A percentile compares a stretch with the other conserved stretches of the same genome.
Conservation (phyloP, 2,888 invertebrate species). For the Bibio marci region DNA sequence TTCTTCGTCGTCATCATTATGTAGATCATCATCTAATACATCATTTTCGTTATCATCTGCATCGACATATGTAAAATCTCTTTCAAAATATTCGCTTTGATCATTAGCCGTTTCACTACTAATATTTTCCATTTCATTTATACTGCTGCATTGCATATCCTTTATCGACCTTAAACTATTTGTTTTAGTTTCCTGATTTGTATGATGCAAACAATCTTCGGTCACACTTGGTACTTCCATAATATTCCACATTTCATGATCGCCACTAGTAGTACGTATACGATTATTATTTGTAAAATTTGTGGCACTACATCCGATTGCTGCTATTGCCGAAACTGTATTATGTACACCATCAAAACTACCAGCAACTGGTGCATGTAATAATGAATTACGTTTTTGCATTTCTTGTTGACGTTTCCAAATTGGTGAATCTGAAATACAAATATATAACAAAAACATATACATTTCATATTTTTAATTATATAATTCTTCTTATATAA, state of each 20-base stretch:
- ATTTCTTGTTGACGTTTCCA: constrained; percentile 37
- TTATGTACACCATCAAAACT: constrained; percentile 20
- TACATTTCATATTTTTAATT: background rate
- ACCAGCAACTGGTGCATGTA: constrained; percentile 16
- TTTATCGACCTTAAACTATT: no score
- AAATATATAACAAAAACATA: constrained; percentile 3
- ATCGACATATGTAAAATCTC: no score
- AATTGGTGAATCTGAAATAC: constrained; percentile 34
- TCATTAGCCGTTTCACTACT: no score
- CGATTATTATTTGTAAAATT: no score
- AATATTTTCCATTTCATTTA: no score
- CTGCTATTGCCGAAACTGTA: constrained; percentile 28
- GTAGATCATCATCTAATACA: no score
- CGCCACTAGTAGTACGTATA: constrained; percentile 12
- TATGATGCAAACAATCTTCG: no score
- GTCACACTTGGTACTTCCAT: constrained; percentile 29
- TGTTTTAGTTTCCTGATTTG: no score
- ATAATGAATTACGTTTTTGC: constrained; percentile 12
- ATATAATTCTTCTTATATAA: background rate
- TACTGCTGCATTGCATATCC: no score
- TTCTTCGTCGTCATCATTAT: no score
- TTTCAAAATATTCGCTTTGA: no score
- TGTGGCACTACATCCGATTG: constrained; percentile 18
- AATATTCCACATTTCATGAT: constrained; percentile 34
- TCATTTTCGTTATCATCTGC: no score